These are phyloP conservation scores for Deroptyus accipitrinus DNA, from an alignment of 2,113 vertebrate species.

Conservation along the genomic window DNA sequence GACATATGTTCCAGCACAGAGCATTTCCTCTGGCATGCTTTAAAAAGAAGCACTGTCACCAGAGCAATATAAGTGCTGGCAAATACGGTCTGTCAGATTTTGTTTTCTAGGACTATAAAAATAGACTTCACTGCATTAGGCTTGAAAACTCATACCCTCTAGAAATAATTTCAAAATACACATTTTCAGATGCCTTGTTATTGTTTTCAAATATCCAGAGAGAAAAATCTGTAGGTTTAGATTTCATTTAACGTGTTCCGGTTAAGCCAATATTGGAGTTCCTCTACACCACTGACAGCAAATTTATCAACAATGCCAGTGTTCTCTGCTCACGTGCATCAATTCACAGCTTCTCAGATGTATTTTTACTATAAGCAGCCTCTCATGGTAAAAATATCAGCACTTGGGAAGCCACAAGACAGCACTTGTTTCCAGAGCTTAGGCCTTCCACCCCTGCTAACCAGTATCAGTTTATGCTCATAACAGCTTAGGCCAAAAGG, in stretches of 20 bases:
- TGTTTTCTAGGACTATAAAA: slow-evolving; percentile 64
- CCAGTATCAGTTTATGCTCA: not conserved
- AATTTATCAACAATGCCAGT: not conserved
- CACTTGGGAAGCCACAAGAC: not conserved
- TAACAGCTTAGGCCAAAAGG: not conserved
- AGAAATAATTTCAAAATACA: slow-evolving; percentile 48
- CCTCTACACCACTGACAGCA: not conserved
- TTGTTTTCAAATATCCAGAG: slow-evolving; percentile 45
- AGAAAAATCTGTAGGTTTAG: slow-evolving; percentile 23
- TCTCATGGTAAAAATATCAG: not conserved
- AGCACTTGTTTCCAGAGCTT: not conserved
- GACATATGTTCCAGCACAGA: slow-evolving; percentile 11
- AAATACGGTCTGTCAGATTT: slow-evolving; percentile 56
- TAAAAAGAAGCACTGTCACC: slow-evolving; percentile 25
- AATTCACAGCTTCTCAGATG: not conserved
- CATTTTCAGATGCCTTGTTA: slow-evolving; percentile 44
- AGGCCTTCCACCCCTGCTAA: not conserved
- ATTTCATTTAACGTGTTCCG: slow-evolving; percentile 25
- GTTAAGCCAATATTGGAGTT: slow-evolving; percentile 17
- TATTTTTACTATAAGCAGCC: not conserved
- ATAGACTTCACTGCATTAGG: slow-evolving; percentile 44
- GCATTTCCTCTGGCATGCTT: slow-evolving; percentile 45
- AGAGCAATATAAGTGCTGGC: slow-evolving; percentile 38
- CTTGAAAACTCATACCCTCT: slow-evolving; percentile 43
- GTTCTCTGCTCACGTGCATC: not conserved